Base-by-base conservation (phyloP, 2,888 invertebrate genomes). In the Hetaerina titia region DNA sequence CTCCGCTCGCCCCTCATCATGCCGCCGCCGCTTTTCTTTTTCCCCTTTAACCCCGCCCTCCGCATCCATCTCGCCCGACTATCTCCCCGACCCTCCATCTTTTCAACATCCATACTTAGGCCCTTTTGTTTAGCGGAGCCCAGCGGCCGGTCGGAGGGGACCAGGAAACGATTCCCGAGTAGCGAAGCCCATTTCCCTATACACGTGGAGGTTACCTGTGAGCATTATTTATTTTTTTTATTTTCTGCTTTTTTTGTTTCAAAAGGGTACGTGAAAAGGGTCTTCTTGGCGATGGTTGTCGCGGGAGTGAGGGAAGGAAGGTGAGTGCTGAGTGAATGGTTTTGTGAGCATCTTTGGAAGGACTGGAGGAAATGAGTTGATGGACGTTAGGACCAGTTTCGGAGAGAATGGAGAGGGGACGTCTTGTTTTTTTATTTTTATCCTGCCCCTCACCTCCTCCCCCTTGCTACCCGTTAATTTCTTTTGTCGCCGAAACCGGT, bases 301-400 rank as follows among this genome's bases (percentile, higher is more conserved):
- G 89, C 56, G 57, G 56, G 89, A 31, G n/a, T 11, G 89, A 31
- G 15, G 57, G 56, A 56, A 2, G 89, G n/a, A n/a, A 58, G 58
- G 89, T 45, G 45, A 8, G 1, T 19, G 19, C 7, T 15, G 5
- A 57, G 45, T 56, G 56, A 17, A 17, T 22, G 89, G 56, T 56
- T 15, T 45, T 57, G 56, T 22, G 89, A 57, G 22, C 6, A 69
- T 13, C 13, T 19, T 19, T 19, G 19, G 56, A 13, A 9, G 90
- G 22, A 19, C 22, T 13, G 45, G 69, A 69, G 92, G 92, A 92
- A 92, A 92, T 92, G 92, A 92, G n/a, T 56, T 92, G 92, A 92
- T 92, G 92, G 92, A 92, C 92, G 92, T 69, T 92, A 92, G 92
- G 92, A 92, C 92, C 92, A 92, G 92, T 92, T 92, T 74, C 69